Percentiles rank a stretch among this genome's conserved stretches.
These are phyloP conservation scores for Acrocephalus kingi DNA, from an alignment of 2,113 vertebrate genomes.

Conservation along the genomic window DNA sequence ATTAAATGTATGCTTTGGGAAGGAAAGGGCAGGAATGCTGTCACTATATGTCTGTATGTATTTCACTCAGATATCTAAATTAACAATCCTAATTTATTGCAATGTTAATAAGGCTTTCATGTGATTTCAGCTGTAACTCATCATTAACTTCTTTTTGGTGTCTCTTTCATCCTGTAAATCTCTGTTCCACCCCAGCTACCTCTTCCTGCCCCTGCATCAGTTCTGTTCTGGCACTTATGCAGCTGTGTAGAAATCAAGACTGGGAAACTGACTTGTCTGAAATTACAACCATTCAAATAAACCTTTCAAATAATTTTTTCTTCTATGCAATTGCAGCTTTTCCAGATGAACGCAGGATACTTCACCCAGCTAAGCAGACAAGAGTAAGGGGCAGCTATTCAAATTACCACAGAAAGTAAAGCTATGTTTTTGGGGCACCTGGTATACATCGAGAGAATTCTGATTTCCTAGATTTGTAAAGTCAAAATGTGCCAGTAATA, in stretches of 20 bases:
- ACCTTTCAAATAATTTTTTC: rapidly evolving
- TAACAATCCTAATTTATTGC: not conserved
- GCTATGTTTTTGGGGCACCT: rapidly evolving
- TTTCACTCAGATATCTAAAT: not conserved
- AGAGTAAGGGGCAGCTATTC: not conserved
- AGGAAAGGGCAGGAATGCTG: not conserved
- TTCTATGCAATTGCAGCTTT: not conserved
- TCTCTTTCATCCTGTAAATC: not conserved
- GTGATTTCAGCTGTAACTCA: not conserved
- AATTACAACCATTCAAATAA: not conserved
- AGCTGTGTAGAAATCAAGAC: not conserved
- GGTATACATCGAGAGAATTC: not conserved
- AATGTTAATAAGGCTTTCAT: not conserved
- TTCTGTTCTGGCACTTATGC: not conserved
- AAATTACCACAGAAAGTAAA: not conserved
- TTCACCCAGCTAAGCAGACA: not conserved
- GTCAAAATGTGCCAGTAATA: not conserved
- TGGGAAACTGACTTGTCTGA: not conserved
- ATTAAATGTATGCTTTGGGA: not conserved
- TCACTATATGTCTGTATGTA: not conserved
- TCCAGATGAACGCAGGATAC: not conserved
- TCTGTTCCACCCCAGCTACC: not conserved
- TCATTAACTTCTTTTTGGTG: not conserved
- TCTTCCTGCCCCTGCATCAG: not conserved
- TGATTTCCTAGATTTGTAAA: not conserved